Percentiles rank a stretch among this genome's conserved stretches.
phyloP scores from a whole-genome alignment of 2,888 invertebrate genomes.

The Myopa testacea region DNA sequence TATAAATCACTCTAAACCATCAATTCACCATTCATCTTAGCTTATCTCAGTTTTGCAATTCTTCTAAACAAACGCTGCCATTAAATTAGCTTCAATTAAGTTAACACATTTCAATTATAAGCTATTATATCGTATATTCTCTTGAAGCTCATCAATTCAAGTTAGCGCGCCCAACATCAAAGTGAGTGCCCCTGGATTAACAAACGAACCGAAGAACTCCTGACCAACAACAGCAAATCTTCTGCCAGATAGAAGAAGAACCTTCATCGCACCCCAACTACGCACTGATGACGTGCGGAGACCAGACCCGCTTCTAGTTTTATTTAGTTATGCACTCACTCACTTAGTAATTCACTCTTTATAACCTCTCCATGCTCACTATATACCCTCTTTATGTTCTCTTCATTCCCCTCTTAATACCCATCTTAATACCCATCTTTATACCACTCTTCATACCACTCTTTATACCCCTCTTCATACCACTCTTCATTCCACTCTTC shows the following conservation, averaged over 20 bases:
- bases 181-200: too few relatives aligned
- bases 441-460: neutral
- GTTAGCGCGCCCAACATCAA: neutral
- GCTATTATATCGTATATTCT: neutral
- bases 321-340: too few relatives aligned
- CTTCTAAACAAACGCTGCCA: neutral
- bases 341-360: neutral
- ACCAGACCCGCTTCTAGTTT: too few relatives aligned
- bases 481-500: too few relatives aligned
- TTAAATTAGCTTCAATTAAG: conserved; percentile 14
- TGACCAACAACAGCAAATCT: too few relatives aligned
- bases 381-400: neutral
- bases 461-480: neutral
- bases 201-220: too few relatives aligned
- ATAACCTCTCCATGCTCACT: neutral
- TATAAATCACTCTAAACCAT: neutral
- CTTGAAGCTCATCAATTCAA: neutral
- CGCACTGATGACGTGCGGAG: too few relatives aligned
- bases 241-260: neutral
- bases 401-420: too few relatives aligned
- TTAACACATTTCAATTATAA: conserved; percentile 1
- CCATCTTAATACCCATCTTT: neutral
- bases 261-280: neutral
- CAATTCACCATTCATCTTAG: neutral
- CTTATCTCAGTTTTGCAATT: neutral